Evolutionary conservation across 2,113 vertebrate species (phyloP), one percentile per base, ranked within the genome.

Genomic region (Colius striatus): DNA sequence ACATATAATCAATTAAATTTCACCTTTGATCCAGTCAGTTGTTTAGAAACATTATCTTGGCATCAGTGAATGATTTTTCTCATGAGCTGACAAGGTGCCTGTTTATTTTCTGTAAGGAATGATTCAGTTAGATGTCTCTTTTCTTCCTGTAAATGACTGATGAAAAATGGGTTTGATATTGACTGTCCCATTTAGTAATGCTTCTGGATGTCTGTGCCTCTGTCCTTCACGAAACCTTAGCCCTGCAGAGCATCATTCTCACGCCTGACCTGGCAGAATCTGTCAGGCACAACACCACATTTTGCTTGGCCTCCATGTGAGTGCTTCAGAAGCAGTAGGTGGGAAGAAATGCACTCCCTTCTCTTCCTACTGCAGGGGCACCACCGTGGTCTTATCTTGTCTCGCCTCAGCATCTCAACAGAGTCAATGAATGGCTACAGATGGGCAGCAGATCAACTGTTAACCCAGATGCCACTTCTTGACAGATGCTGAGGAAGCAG

Each of bases 1-100:
- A 95, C 87, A 76, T 91, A 96, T 91, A 96, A 97, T 97, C 96
- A 97, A 96, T 97, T 98, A 97, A 96, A 81, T 84, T 93, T 97
- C 67, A 87, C 95, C 97, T 96, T 97, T 96, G 92, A 96, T 96
- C 80, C 95, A 97, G 87, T 97, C 97, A 97, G 92, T 95, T 96
- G 88, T 96, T 97, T 94, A 96, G 94, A 96, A 97, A 93, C 74
- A 94, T 93, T 86, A 93, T 70, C 83, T 89, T 85, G 43, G 84
- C 95, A 97, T 84, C 83, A 60, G 16, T 50, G 36, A 97, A 87
- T 93, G 60, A 79, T 94, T 97, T 97, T 97, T 90, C 91, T 94
- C 80, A 51, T 84, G 75, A 54, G 90, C 80, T 94, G 90, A 89
- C 32, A 74, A 92, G 54, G 70, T 95, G 72, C 48, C 88, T 96